phyloP scores from a whole-genome alignment of 2,797 vertebrate genomes.

The Neosilurus hyrtlii region DNA sequence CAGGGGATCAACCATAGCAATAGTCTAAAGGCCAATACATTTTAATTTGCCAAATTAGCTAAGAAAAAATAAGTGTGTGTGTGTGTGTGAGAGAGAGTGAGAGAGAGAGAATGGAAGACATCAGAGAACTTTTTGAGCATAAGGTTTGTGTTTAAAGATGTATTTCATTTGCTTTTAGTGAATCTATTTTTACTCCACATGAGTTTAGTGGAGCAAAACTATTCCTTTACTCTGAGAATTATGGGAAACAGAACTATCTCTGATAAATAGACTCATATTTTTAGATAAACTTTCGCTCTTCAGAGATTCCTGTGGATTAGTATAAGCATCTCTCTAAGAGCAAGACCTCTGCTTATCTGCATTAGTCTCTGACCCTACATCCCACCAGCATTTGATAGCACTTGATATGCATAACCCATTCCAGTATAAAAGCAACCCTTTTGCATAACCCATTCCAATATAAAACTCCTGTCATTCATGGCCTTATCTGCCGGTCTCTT shows the following conservation, averaged over 20 bases:
- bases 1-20: slow-evolving; percentile 38
- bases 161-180: slow-evolving; percentile 30
- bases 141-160: slow-evolving; percentile 27
- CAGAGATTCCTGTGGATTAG: slow-evolving; percentile 57
- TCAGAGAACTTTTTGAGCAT: slow-evolving; percentile 37
- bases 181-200: not conserved
- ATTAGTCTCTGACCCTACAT: slow-evolving; percentile 53
- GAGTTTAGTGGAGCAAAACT: slow-evolving; percentile 14
- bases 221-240: slow-evolving; percentile 23
- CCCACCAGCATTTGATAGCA: slow-evolving; percentile 34
- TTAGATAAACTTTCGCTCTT: slow-evolving; percentile 52
- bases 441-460: not conserved
- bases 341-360: slow-evolving; percentile 49
- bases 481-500: not conserved
- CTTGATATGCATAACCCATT: slow-evolving; percentile 8
- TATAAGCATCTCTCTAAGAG: slow-evolving; percentile 42
- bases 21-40: slow-evolving; percentile 73
- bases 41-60: slow-evolving; percentile 91
- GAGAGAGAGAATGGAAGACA: slow-evolving; percentile 22
- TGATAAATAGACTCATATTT: not conserved
- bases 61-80: slow-evolving; percentile 52
- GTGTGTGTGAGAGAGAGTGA: slow-evolving; percentile 17
- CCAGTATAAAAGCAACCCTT: slow-evolving; percentile 23
- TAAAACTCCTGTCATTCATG: not conserved
- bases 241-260: not conserved